Percentiles rank a stretch among this genome's conserved stretches.
phyloP scores from a whole-genome alignment of 2,113 vertebrate genomes.

The human region DNA sequence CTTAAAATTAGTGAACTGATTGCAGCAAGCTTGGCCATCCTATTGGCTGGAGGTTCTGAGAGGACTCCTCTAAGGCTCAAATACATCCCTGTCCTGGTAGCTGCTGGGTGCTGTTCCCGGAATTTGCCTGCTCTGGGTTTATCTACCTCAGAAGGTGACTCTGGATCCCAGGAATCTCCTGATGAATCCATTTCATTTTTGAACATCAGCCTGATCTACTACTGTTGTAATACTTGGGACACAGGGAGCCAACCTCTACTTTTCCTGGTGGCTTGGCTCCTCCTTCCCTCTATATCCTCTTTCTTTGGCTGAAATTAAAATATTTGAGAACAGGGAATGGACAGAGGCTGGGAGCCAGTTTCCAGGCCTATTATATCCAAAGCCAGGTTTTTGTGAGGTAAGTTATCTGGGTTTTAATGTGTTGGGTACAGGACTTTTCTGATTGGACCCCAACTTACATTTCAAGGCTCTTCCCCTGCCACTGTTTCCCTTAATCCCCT shows the following conservation, averaged over 20 bases:
- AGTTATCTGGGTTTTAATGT: background rate
- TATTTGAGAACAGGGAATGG: background rate
- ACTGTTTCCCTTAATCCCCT: background rate
- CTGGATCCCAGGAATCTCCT: background rate
- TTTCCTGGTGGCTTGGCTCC: background rate
- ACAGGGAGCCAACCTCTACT: too few species aligned
- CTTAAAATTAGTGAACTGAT: background rate
- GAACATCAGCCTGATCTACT: background rate
- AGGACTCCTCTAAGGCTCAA: background rate
- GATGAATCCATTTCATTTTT: background rate
- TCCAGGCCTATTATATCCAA: background rate
- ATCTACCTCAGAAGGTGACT: background rate
- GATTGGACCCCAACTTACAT: background rate
- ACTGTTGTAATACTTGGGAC: background rate
- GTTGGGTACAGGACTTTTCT: background rate
- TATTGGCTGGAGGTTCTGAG: background rate
- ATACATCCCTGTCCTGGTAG: background rate
- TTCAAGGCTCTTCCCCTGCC: background rate
- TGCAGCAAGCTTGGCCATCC: background rate
- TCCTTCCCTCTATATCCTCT: background rate
- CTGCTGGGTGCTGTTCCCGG: rapidly evolving
- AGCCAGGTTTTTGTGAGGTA: background rate
- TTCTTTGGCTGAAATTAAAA: conserved; percentile 12
- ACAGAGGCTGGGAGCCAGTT: background rate
- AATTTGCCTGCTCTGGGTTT: background rate